Evolutionary conservation across 1,140 invertebrate genomes (phyloP).

Genomic region (Zaprionus nigranus): DNA sequence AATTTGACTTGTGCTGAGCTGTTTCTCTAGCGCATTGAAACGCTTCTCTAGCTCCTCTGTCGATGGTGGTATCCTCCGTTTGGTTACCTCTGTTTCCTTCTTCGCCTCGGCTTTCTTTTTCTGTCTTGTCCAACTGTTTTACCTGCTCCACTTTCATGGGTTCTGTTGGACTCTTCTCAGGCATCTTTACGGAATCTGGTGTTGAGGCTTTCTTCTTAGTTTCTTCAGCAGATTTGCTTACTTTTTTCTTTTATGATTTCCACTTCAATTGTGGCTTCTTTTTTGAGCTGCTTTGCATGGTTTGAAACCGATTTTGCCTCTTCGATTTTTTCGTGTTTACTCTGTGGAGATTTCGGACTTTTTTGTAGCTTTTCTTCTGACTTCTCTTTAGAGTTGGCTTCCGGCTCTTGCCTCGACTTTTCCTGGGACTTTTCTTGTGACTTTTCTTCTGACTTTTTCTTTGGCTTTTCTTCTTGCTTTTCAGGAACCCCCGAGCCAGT

Average conservation of each 20-base stretch:
- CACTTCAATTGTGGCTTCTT: not conserved
- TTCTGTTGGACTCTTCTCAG: not conserved
- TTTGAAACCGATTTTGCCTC: not conserved
- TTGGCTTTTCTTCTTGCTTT: not conserved
- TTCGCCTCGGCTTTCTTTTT: not conserved
- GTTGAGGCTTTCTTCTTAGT: not conserved
- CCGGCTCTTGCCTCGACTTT: not conserved
- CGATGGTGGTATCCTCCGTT: conserved; percentile 65
- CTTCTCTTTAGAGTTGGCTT: not conserved
- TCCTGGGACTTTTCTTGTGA: not conserved
- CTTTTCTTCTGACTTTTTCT: not conserved
- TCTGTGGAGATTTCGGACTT: not conserved
- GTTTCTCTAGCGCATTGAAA: conserved; percentile 74
- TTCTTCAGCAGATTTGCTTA: not conserved
- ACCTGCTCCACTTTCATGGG: not conserved
- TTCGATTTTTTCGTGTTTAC: not conserved
- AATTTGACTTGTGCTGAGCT: conserved; percentile 54
- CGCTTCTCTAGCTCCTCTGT: conserved; percentile 79
- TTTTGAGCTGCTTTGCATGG: not conserved
- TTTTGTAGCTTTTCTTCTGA: not conserved
- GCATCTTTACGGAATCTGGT: not conserved
- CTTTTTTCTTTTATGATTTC: not conserved
- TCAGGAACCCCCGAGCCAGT: not conserved
- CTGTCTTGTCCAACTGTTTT: not conserved
- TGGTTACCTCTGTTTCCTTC: conserved; percentile 12